Conservation (phyloP, 2,888 invertebrate genomes). For the Pyralis farinalis region DNA sequence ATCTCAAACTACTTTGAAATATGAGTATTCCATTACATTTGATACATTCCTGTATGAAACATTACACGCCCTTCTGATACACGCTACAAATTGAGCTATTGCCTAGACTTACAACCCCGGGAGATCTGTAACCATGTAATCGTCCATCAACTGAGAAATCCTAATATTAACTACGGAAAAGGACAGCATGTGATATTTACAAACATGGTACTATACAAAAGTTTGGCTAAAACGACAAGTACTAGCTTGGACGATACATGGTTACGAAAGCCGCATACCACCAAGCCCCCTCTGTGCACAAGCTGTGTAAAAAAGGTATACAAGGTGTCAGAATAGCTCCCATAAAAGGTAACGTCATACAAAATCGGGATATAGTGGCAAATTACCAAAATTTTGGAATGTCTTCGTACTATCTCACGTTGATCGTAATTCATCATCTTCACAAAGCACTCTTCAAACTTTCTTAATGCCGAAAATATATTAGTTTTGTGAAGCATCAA, state of each 20-base stretch:
- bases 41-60: no score
- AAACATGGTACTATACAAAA: constrained; percentile 37
- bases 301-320: constrained; percentile 58
- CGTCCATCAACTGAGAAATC: constrained; percentile 30
- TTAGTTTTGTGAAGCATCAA: no score
- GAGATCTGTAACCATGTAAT: constrained; percentile 73
- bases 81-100: constrained; percentile 59
- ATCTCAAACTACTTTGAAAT: no score
- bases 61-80: no score
- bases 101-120: constrained; percentile 76
- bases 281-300: constrained; percentile 61
- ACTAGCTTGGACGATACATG: constrained; percentile 51
- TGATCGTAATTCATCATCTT: background rate
- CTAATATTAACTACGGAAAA: constrained; percentile 34
- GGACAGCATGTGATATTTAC: constrained; percentile 54
- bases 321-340: constrained; percentile 62
- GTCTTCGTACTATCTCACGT: background rate
- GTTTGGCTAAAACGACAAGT: constrained; percentile 26
- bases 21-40: no score
- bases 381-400: background rate
- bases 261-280: constrained; percentile 74
- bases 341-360: constrained; percentile 27
- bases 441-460: background rate
- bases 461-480: background rate
- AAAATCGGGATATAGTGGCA: constrained; percentile 4